Conservation (phyloP, 2,797 vertebrate species). For the Pelobates cultripes region DNA sequence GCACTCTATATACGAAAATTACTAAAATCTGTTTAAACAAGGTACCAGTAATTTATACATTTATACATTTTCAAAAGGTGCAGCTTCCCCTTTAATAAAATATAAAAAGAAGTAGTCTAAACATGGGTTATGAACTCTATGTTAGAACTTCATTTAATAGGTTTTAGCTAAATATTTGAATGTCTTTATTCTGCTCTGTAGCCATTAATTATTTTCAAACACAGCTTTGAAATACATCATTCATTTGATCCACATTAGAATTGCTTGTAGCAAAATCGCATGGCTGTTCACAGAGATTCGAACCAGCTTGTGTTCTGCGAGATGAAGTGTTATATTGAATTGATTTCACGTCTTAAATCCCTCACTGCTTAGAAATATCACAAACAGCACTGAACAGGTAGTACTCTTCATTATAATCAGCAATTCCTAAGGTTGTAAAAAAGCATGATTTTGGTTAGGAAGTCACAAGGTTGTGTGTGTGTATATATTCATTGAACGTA, state of each 20-base stretch:
- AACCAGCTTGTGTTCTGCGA: neutral
- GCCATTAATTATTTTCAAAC: constrained; percentile 23
- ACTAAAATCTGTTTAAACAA: too few species aligned
- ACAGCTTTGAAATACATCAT: neutral
- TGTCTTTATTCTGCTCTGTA: neutral
- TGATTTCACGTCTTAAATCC: constrained; percentile 18
- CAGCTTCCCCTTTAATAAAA: too few species aligned
- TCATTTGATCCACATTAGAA: constrained; percentile 11
- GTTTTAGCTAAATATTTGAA: constrained; percentile 10
- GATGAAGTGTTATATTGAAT: constrained; percentile 6
- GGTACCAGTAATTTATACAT: too few species aligned
- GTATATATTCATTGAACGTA: too few species aligned
- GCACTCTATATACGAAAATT: too few species aligned
- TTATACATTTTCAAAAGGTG: too few species aligned
- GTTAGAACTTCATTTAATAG: neutral
- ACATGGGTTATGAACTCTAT: neutral
- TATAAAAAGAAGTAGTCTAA: neutral
- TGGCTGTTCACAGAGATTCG: neutral
- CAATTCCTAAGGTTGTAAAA: too few species aligned
- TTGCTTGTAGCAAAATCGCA: constrained; percentile 5
- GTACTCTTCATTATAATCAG: constrained; percentile 4
- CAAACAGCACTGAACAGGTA: constrained; percentile 7
- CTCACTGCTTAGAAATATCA: constrained; percentile 7
- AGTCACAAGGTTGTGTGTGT: too few species aligned
- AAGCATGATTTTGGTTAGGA: too few species aligned